Evolutionary conservation across 2,113 vertebrate species (phyloP).

Genomic region (Siniperca chuatsi): DNA sequence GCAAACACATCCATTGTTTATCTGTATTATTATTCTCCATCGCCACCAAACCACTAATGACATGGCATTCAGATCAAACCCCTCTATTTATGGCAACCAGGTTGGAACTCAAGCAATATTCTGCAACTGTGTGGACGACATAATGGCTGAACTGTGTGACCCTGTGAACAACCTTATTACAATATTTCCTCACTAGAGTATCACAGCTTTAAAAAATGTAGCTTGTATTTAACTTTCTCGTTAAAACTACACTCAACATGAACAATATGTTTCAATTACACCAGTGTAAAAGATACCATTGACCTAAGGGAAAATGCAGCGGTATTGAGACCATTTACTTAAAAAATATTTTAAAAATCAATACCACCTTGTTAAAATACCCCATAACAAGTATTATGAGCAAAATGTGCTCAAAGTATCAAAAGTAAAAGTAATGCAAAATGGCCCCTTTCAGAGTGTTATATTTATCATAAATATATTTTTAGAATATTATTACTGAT

Average conservation of each 20-base stretch:
- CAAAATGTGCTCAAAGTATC: neutral
- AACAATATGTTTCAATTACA: neutral
- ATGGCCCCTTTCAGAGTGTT: too few species aligned
- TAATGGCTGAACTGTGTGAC: slow-evolving; percentile 36
- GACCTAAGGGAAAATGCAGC: neutral
- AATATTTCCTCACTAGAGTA: neutral
- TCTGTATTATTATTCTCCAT: slow-evolving; percentile 61
- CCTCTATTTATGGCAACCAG: slow-evolving; percentile 42
- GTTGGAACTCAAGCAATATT: slow-evolving; percentile 6
- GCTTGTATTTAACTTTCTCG: neutral
- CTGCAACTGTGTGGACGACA: slow-evolving; percentile 14
- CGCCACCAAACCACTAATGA: slow-evolving; percentile 59
- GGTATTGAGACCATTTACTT: neutral
- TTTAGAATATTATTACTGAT: neutral
- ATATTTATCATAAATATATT: neutral
- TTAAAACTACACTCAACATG: neutral
- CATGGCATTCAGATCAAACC: slow-evolving; percentile 52
- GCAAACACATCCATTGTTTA: slow-evolving; percentile 56
- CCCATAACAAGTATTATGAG: neutral
- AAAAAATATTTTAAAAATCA: neutral
- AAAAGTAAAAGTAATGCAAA: neutral
- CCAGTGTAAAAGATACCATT: neutral
- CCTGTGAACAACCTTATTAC: neutral
- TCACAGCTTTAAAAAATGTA: neutral
- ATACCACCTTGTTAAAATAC: neutral